Evolutionary conservation across 2,888 invertebrate species (phyloP), one percentile per base, ranked within the genome.

Genomic region (Acanthoscelides obtectus): DNA sequence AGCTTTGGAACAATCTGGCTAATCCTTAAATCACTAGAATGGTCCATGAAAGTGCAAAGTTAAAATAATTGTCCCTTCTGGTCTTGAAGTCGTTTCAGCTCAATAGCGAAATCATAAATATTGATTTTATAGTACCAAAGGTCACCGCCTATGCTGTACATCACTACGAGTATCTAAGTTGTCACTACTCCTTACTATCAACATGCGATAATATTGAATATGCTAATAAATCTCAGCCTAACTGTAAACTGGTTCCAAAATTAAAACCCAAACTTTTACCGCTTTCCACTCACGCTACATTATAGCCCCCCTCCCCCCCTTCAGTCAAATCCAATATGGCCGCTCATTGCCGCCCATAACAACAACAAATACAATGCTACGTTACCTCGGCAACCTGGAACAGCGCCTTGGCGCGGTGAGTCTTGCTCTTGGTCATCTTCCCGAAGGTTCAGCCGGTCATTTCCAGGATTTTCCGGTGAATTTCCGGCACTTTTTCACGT

Each of bases 341-440:
- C 73, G 74, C 75, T 70, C n/a, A n/a, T n/a, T 72, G 74, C 70
- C 73, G 68, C 20, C 64, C 27, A 65, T 66, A 68, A 27, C 45
- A 45, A 45, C 45, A 68, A 64, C 12, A 25, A 17, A 45, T 12
- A 45, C 72, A 81, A 87, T 69, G 22, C 12, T 45, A 64, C 69
- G 63, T 87, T 83, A 93, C 93, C 92, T 93, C 93, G 71, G 92
- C 91, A 81, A 92, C 90, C 86, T 93, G 93, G 84, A 90, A 92
- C 73, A 93, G 88, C 77, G 93, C 92, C 82, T 88, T 89, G 75
- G 87, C 88, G 81, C 87, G 83, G 71, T 87, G 87, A 78, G 84
- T 83, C 83, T 89, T 90, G 73, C 89, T 87, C 84, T 90, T 90
- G 79, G 89, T 89, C 89, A 89, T 89, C 22, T 72, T 73, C 45